Conservation (phyloP, 2,113 vertebrate species). For the Canis aureus region DNA sequence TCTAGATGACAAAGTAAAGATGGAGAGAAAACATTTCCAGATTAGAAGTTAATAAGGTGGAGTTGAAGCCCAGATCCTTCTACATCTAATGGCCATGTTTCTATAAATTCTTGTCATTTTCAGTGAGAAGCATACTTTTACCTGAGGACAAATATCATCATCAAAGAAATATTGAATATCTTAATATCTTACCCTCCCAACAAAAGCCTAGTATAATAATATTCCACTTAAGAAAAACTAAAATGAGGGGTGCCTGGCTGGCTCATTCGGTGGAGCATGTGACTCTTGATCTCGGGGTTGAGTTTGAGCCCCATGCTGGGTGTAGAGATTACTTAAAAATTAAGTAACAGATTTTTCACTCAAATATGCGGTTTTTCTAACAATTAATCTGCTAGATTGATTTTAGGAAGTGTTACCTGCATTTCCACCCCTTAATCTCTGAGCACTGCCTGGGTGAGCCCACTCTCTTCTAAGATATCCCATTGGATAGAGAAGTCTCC, state of each 20-base stretch:
- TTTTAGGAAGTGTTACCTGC: no score
- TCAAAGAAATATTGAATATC: background rate
- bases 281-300: background rate
- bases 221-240: background rate
- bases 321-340: background rate
- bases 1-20: background rate
- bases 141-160: background rate
- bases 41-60: background rate
- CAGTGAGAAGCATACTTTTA: background rate
- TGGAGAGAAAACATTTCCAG: background rate
- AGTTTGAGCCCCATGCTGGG: background rate
- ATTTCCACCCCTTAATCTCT: background rate
- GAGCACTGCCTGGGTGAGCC: background rate
- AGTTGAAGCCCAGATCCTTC: background rate
- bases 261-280: background rate
- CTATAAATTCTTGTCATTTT: background rate
- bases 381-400: no score
- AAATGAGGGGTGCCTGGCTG: background rate
- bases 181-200: background rate
- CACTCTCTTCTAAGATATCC: background rate
- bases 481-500: background rate
- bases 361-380: no score
- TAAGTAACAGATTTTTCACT: no score
- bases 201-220: background rate
- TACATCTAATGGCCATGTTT: background rate